phyloP scores from a whole-genome alignment of 2,797 vertebrate species.

The Spea hammondii region DNA sequence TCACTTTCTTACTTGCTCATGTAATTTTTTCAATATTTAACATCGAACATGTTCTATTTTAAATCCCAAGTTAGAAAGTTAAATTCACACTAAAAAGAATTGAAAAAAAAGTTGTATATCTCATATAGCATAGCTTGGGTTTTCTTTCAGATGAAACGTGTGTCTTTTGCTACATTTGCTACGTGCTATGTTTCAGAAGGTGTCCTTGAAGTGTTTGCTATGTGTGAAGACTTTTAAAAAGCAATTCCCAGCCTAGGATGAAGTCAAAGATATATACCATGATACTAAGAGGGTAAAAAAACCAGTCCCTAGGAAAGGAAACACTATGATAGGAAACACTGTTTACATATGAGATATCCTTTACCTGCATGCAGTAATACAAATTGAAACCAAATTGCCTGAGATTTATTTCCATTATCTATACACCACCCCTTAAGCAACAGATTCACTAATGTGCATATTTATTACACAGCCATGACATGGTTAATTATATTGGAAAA shows the following conservation, averaged over 20 bases:
- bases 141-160: background rate
- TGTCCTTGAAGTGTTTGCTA: slow-evolving; percentile 11
- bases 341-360: background rate
- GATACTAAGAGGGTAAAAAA: slow-evolving; percentile 8
- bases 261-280: slow-evolving; percentile 6
- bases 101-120: background rate
- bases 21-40: too few species aligned
- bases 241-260: slow-evolving; percentile 7
- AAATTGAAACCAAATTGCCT: too few species aligned
- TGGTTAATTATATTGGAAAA: too few species aligned
- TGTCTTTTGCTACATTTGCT: slow-evolving; percentile 3
- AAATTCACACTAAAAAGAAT: background rate
- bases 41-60: too few species aligned
- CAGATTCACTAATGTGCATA: too few species aligned
- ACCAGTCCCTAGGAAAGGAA: background rate
- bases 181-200: background rate
- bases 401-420: too few species aligned
- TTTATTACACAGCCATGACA: too few species aligned
- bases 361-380: background rate
- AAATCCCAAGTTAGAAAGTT: too few species aligned
- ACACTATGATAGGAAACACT: background rate
- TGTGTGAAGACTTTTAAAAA: slow-evolving; percentile 17
- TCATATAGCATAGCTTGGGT: background rate
- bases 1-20: too few species aligned
- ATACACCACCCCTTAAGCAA: too few species aligned